Conservation (phyloP, 2,797 vertebrate genomes). For the Sus cebifrons region DNA sequence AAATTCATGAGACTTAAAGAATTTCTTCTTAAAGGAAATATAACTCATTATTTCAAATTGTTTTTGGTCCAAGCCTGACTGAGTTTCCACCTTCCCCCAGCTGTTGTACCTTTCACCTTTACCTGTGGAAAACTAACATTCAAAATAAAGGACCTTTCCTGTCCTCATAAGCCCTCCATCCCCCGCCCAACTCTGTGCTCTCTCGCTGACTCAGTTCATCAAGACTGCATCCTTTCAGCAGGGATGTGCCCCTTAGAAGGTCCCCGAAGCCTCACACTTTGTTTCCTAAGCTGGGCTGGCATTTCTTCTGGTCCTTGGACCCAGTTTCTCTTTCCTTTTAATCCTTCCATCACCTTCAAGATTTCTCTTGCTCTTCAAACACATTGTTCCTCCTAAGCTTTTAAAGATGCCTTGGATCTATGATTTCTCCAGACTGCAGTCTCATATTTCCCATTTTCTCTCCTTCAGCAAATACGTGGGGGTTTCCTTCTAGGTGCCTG, state of each 20-base stretch:
- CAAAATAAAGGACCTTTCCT: neutral
- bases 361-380: neutral
- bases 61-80: neutral
- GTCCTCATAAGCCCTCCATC: neutral
- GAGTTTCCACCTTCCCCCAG: neutral
- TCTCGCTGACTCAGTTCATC: accelerated
- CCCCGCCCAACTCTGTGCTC: accelerated
- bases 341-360: neutral
- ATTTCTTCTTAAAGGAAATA: constrained; percentile 34
- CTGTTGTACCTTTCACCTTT: neutral
- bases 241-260: accelerated
- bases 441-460: neutral
- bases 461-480: neutral
- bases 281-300: neutral
- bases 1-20: constrained; percentile 18
- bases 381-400: neutral
- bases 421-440: neutral
- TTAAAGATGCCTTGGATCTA: neutral
- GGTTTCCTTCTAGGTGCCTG: neutral
- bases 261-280: neutral
- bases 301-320: neutral
- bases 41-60: constrained; percentile 31
- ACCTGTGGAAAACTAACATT: neutral
- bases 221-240: too few species aligned
- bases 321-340: neutral